Base-by-base conservation (phyloP, 53 echinoderm and acorn worm species). In the Holothuria scabra region DNA sequence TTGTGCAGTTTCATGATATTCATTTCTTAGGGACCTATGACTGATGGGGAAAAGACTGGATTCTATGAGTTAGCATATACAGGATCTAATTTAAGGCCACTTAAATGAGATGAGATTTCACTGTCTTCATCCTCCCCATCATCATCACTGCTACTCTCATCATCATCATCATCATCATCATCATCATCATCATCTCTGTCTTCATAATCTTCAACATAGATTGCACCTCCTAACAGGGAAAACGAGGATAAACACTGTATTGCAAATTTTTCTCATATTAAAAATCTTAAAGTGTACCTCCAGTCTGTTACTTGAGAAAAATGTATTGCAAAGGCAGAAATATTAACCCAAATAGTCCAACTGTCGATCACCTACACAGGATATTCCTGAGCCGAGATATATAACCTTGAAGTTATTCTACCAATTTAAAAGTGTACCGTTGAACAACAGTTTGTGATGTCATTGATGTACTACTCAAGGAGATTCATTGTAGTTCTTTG, bases 151-250 rank as follows among this genome's bases (percentile, higher is more conserved):
- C 85, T 91, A 0, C 91, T 87, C 0, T 95, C 91, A 21, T 92
- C 87, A 0, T 92, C 92, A 20, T 95, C 95, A 0, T 91, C 92
- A 26, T 95, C 92, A 66, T 92, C 92, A 68, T 62, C 75, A 1
- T 69, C 79, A 34, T 81, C 84, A 63, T 61, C 83, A 62, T 74
- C 75, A 60, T 83, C 86, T 58, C 56, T 80, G 14, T 70, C 71
- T 22, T 71, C 71, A 44, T 46, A 22, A 63, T 94, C 83, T 14
- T 84, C 84, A 58, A 81, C 61, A 32, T 60, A 59, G 4, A 46
- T 60, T 33, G 64, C 79, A 30, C 33, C 67, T 31, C 32, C 67
- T 58, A 65, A 55, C 18, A 57, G 24, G 59, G 80, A 28, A 59
- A 83, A 83, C 11, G 62, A 65, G 49, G 56, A 48, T 6, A 35